These are phyloP conservation scores for Synanthedon tipuliformis DNA, from an alignment of 2,888 invertebrate species.

Conservation along the genomic window DNA sequence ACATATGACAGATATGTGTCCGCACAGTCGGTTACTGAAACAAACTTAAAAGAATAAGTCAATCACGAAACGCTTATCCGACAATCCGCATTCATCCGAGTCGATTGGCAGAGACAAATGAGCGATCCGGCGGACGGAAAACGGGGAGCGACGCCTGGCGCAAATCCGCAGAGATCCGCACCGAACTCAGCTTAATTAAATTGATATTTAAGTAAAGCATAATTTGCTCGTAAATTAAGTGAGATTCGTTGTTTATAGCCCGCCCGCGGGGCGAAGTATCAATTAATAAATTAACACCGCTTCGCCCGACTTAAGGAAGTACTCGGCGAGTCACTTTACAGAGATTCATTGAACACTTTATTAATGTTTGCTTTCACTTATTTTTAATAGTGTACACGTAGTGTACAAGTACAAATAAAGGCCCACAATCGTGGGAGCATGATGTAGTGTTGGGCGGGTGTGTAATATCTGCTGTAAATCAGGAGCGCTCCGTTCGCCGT, in stretches of 20 bases:
- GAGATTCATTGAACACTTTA: slow-evolving; percentile 43
- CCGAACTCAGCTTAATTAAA: slow-evolving; percentile 66
- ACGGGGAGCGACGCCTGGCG: slow-evolving; percentile 11
- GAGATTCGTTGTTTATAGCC: slow-evolving; percentile 67
- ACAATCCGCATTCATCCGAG: slow-evolving; percentile 8
- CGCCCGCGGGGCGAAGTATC: slow-evolving; percentile 48
- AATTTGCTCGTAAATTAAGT: slow-evolving; percentile 69
- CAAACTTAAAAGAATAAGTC: slow-evolving; percentile 1
- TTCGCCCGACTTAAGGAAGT: slow-evolving; percentile 51
- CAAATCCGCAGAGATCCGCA: slow-evolving; percentile 49
- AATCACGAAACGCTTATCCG: background rate
- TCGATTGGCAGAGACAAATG: slow-evolving; percentile 55
- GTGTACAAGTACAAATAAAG: too few species aligned
- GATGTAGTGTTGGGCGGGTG: background rate
- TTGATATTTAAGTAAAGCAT: slow-evolving; percentile 71
- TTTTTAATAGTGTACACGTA: background rate
- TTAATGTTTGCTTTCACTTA: background rate
- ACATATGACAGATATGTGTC: too few species aligned
- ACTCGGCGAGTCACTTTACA: slow-evolving; percentile 39
- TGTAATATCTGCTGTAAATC: slow-evolving; percentile 41
- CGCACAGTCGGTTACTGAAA: too few species aligned
- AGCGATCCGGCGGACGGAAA: slow-evolving; percentile 14
- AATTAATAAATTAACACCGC: slow-evolving; percentile 68
- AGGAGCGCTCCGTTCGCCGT: slow-evolving; percentile 57
- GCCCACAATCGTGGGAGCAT: background rate